Percentiles rank a stretch among this genome's conserved stretches.
Evolutionary conservation across 2,888 invertebrate genomes (phyloP).

Genomic region (Griposia aprilina): DNA sequence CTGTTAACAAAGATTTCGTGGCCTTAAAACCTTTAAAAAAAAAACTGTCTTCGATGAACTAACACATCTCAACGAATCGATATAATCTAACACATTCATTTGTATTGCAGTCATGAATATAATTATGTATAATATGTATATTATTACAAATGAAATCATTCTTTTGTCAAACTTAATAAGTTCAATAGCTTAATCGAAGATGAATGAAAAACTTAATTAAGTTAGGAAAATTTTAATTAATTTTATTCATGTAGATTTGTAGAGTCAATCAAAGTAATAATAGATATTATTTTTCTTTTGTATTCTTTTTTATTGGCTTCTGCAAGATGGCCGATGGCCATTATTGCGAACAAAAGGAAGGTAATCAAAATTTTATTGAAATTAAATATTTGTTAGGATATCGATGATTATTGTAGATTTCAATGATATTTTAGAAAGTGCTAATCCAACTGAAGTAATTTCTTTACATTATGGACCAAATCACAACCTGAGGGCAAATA

Average conservation of each 20-base stretch:
- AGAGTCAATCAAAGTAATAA: constrained; percentile 29
- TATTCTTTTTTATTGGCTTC: constrained; percentile 43
- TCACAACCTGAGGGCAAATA: constrained; percentile 5
- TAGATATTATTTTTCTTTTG: constrained; percentile 31
- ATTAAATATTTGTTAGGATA: constrained; percentile 38
- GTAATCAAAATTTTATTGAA: constrained; percentile 43
- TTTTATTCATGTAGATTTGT: constrained; percentile 50
- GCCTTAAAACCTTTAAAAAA: constrained; percentile 11
- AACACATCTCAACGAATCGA: constrained; percentile 16
- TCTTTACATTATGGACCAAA: constrained; percentile 12
- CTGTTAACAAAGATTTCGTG: constrained; percentile 12
- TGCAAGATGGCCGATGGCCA: constrained; percentile 9
- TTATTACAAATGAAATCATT: constrained; percentile 36
- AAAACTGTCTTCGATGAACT: constrained; percentile 28
- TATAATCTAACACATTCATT: constrained; percentile 28
- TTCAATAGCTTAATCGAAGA: constrained; percentile 51
- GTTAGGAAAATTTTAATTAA: constrained; percentile 50
- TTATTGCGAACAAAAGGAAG: constrained; percentile 30
- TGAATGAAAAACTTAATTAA: constrained; percentile 57
- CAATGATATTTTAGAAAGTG: constrained; percentile 46
- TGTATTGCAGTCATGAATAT: constrained; percentile 35
- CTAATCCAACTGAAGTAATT: constrained; percentile 21
- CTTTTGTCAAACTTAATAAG: constrained; percentile 56
- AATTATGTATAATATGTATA: background rate
- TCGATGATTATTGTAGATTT: constrained; percentile 28